phyloP scores from a whole-genome alignment of 2,888 invertebrate genomes.

The Stegana nigrithorax region DNA sequence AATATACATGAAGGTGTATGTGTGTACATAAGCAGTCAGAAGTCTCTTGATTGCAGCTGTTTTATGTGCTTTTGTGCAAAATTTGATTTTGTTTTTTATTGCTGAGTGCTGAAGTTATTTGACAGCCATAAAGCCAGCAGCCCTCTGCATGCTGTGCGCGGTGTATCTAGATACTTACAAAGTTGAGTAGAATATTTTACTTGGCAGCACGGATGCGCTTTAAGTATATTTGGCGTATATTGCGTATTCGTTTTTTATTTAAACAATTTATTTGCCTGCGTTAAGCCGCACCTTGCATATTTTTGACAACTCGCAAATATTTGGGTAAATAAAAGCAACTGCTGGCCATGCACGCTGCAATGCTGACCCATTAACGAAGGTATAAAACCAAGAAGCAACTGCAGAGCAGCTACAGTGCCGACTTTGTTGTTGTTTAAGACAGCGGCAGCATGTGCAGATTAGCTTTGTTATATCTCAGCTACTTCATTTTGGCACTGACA shows the following conservation, averaged over 20 bases:
- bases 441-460: neutral
- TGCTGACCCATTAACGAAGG: neutral
- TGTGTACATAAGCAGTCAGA: too few species aligned
- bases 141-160: too few species aligned
- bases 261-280: neutral
- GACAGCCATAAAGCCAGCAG: too few species aligned
- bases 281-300: neutral
- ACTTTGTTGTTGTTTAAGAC: too few species aligned
- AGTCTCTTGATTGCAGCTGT: too few species aligned
- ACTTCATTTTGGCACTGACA: neutral
- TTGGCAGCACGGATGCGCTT: too few species aligned
- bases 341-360: neutral
- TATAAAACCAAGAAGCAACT: neutral
- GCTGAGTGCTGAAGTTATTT: too few species aligned
- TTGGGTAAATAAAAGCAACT: neutral
- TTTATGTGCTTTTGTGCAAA: too few species aligned
- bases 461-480: neutral
- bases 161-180: too few species aligned
- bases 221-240: neutral
- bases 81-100: too few species aligned
- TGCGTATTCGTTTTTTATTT: neutral
- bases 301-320: neutral
- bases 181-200: too few species aligned
- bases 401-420: neutral
- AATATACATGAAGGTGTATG: too few species aligned